These are phyloP conservation scores for Microtus richardsoni DNA, from an alignment of 2,113 vertebrate species.

Conservation along the genomic window DNA sequence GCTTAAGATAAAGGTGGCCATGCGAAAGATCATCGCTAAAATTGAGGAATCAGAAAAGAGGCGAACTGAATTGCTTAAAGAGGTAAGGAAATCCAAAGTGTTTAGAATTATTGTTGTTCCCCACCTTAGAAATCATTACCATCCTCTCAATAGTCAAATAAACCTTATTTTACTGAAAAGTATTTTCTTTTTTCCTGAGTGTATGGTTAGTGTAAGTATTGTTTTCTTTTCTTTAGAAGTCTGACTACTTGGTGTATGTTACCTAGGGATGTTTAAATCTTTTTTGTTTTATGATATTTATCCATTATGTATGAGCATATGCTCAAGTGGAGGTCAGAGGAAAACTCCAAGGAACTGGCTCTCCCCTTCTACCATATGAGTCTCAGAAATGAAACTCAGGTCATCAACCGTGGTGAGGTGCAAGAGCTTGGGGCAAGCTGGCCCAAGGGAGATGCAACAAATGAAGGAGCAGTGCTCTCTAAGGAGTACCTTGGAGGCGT, in stretches of 20 bases:
- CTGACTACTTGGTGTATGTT: not conserved
- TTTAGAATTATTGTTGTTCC: not conserved
- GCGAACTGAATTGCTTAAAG: conserved; percentile 14
- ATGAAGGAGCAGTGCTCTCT: not conserved
- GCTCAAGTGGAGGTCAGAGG: not conserved
- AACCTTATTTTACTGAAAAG: not conserved
- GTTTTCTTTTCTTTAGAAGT: conserved; percentile 22
- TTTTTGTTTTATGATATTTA: not conserved
- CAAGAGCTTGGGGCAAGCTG: not conserved
- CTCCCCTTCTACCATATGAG: too few species aligned
- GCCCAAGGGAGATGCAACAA: conserved; percentile 9
- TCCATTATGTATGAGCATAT: not conserved
- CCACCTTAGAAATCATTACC: not conserved
- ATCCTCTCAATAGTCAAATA: not conserved
- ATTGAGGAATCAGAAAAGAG: conserved; percentile 37
- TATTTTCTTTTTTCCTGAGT: conserved; percentile 38
- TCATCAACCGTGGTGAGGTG: not conserved
- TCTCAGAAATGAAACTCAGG: not conserved
- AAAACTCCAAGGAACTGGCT: not conserved
- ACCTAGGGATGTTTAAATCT: conserved; percentile 2
- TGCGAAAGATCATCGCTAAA: not conserved
- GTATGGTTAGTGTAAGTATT: conserved; percentile 7
- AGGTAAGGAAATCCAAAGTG: conserved; percentile 72
- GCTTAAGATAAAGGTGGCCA: accelerated
- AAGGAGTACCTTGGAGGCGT: not conserved